These are phyloP conservation scores for Rattus norvegicus DNA, from an alignment of 2,113 vertebrate species.

Conservation along the genomic window GRCr8 NC_086029.1:29521001-29521500, in stretches of 20 bases:
- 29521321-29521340: background rate
- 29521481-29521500: background rate
- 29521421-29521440: background rate
- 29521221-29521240: background rate
- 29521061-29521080: constrained; percentile 23
- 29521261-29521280: background rate
- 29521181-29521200: background rate
- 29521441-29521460: background rate
- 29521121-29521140: background rate
- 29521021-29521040: background rate
- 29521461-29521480: background rate
- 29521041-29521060: background rate
- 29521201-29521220: background rate
- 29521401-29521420: background rate
- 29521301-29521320: background rate
- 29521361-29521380: background rate
- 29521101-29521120: constrained; percentile 27
- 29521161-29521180: background rate
- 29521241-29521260: background rate
- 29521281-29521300: background rate
- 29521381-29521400: background rate
- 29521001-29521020: background rate
- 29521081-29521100: background rate
- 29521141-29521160: background rate
- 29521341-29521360: background rate